Percentiles rank a stretch among this genome's conserved stretches.
These are phyloP conservation scores for Sialis lutaria DNA, from an alignment of 2,888 invertebrate genomes.

Conservation along the genomic window DNA sequence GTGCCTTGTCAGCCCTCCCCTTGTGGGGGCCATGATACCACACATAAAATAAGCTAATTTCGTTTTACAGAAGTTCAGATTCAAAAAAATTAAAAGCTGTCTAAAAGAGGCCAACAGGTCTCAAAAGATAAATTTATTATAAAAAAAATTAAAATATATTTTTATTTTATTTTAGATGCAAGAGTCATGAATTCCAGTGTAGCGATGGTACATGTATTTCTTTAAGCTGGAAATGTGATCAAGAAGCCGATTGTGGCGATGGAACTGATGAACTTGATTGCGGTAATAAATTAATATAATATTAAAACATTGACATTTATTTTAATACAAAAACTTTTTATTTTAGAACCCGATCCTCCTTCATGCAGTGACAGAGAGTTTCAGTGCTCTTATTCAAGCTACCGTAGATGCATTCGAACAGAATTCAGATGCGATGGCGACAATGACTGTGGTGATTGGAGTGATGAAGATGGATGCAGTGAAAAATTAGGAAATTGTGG, in stretches of 20 bases:
- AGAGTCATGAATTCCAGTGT: conserved; percentile 55
- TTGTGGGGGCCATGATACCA: no score
- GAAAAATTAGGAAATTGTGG: conserved; percentile 43
- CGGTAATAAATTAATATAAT: conserved; percentile 26
- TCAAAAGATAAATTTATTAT: no score
- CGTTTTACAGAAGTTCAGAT: no score
- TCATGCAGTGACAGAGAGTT: conserved; percentile 58
- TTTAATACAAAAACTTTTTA: neutral
- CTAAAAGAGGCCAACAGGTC: no score
- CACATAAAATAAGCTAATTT: no score
- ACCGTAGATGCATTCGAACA: conserved; percentile 50
- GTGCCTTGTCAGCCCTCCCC: no score
- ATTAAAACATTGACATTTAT: neutral
- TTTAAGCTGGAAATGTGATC: conserved; percentile 56
- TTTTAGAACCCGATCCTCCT: conserved; percentile 28
- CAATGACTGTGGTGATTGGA: conserved; percentile 77
- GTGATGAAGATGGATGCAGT: conserved; percentile 66
- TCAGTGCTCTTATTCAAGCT: conserved; percentile 36
- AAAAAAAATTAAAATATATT: neutral
- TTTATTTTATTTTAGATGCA: conserved; percentile 34
- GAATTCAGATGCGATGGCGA: conserved; percentile 71
- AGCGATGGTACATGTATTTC: conserved; percentile 57
- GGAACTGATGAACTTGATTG: conserved; percentile 58
- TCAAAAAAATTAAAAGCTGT: no score
- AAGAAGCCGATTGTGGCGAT: conserved; percentile 56